Conservation (phyloP, 2,888 invertebrate species). For the Empis livida region DNA sequence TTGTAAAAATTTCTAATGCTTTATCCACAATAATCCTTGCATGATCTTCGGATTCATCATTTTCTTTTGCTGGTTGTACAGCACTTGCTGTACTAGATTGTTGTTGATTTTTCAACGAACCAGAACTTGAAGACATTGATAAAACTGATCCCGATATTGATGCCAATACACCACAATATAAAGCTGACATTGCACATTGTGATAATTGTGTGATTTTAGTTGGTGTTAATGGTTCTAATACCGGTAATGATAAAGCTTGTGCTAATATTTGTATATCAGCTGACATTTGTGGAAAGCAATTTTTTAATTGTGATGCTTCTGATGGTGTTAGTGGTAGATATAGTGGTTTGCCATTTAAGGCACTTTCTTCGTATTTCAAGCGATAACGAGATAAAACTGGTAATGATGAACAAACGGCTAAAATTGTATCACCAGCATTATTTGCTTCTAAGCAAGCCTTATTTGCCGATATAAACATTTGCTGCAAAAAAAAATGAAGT, state of each 20-base stretch:
- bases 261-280: slow-evolving; percentile 71
- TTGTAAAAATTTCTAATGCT: slow-evolving; percentile 72
- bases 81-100: slow-evolving; percentile 15
- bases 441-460: slow-evolving; percentile 64
- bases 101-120: slow-evolving; percentile 40
- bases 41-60: slow-evolving; percentile 69
- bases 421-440: slow-evolving; percentile 66
- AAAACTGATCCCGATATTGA: slow-evolving; percentile 50
- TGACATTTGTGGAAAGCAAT: slow-evolving; percentile 59
- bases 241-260: slow-evolving; percentile 70
- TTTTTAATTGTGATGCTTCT: slow-evolving; percentile 60
- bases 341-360: slow-evolving; percentile 48
- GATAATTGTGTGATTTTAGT: slow-evolving; percentile 72
- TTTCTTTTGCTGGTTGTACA: slow-evolving; percentile 28
- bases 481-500: slow-evolving; percentile 47
- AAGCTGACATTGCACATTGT: slow-evolving; percentile 67
- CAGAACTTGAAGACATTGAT: slow-evolving; percentile 42
- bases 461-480: slow-evolving; percentile 66
- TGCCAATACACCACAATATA: slow-evolving; percentile 66
- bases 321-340: slow-evolving; percentile 53
- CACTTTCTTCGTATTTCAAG: slow-evolving; percentile 38
- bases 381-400: slow-evolving; percentile 46
- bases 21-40: slow-evolving; percentile 78
- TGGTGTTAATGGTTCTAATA: slow-evolving; percentile 75
- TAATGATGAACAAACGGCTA: slow-evolving; percentile 69